Conservation (phyloP, 23 tunicate species). For the Botrylloides violaceus region DNA sequence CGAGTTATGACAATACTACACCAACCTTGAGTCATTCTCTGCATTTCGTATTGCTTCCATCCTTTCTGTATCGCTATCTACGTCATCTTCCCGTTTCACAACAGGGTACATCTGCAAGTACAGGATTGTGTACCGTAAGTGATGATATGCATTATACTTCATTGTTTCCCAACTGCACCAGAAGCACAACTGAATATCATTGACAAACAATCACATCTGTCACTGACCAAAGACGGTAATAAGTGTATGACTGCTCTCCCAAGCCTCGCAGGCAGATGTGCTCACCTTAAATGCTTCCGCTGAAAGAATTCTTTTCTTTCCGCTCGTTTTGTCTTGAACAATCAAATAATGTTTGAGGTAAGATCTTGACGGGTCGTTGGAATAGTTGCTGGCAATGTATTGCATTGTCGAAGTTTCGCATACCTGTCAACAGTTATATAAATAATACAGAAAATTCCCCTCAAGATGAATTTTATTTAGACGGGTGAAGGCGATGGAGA, state of each 20-base stretch:
- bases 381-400: constrained; percentile 11
- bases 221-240: too few species aligned
- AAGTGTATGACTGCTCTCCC: too few species aligned
- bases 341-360: constrained; percentile 1
- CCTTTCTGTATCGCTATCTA: constrained; percentile 21
- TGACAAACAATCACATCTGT: too few species aligned
- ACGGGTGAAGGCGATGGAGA: too few species aligned
- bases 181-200: background rate
- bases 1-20: too few species aligned
- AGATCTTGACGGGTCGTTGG: constrained; percentile 5
- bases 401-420: constrained; percentile 13
- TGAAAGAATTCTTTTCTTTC: background rate
- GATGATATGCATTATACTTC: background rate
- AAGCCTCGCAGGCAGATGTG: too few species aligned
- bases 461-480: too few species aligned
- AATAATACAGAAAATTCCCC: too few species aligned
- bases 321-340: constrained; percentile 2
- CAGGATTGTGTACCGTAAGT: background rate
- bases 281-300: constrained; percentile 20
- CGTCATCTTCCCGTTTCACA: constrained; percentile 1
- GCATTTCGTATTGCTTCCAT: constrained; percentile 8
- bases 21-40: constrained; percentile 5
- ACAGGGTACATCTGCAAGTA: constrained; percentile 16
- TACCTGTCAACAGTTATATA: constrained; percentile 11
- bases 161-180: too few species aligned